Conservation (phyloP, 2,113 vertebrate genomes). For the Sceloporus tristichus region DNA sequence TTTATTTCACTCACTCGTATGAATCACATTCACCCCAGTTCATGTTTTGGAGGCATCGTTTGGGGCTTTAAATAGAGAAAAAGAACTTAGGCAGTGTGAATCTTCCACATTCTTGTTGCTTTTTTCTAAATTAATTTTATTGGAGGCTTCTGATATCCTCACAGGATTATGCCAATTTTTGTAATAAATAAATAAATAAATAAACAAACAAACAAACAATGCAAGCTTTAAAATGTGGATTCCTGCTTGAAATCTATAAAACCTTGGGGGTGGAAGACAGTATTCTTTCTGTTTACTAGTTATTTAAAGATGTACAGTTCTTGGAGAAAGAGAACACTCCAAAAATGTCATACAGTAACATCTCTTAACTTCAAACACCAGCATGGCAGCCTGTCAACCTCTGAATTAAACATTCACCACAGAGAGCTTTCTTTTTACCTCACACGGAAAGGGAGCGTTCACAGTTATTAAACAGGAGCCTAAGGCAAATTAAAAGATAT, state of each 20-base stretch:
- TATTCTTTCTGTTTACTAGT: not conserved
- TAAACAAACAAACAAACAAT: not conserved
- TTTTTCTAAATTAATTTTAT: not conserved
- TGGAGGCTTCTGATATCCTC: not conserved
- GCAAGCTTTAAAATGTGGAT: slow-evolving; percentile 27
- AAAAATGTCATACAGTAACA: not conserved
- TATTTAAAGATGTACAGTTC: not conserved
- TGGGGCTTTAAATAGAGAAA: not conserved
- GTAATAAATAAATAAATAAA: not conserved
- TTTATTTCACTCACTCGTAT: not conserved
- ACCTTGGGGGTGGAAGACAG: not conserved
- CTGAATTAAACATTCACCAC: not conserved
- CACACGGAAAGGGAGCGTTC: not conserved
- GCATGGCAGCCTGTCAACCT: not conserved
- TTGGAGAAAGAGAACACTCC: slow-evolving; percentile 2
- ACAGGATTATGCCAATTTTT: not conserved
- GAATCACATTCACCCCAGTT: not conserved
- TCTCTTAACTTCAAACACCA: slow-evolving; percentile 24
- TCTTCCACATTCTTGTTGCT: too few species aligned
- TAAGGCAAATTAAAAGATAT: not conserved
- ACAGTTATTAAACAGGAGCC: not conserved
- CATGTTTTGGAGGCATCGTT: not conserved
- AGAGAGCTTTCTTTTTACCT: not conserved
- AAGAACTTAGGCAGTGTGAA: not conserved
- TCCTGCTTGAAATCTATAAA: slow-evolving; percentile 41